These are phyloP conservation scores for Ctenoplectra terminalis DNA, from an alignment of 1,140 invertebrate species.

Conservation along the genomic window DNA sequence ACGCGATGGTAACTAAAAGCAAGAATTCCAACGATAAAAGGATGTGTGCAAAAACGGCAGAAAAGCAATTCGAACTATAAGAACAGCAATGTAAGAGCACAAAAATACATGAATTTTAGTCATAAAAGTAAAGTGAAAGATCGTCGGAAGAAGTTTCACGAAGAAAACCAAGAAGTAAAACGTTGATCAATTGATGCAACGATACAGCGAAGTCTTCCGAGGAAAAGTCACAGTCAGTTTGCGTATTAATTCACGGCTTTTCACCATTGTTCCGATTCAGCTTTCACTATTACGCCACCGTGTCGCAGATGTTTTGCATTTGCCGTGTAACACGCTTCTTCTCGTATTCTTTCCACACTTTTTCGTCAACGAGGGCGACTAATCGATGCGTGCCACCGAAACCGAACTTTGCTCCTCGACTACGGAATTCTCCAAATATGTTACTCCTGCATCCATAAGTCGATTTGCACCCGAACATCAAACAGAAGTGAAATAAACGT, in stretches of 20 bases:
- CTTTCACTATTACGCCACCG: slow-evolving; percentile 27
- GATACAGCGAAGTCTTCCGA: background rate
- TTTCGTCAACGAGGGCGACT: background rate
- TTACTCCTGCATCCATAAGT: no score
- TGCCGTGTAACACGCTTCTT: background rate
- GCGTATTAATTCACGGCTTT: slow-evolving; percentile 4
- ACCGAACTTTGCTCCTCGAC: background rate
- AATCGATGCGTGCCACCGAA: background rate
- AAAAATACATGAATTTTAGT: no score
- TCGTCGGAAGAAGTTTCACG: no score
- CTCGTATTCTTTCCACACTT: background rate
- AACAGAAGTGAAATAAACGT: background rate
- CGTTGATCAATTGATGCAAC: background rate
- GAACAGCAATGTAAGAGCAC: no score
- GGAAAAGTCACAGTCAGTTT: background rate
- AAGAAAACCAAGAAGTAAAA: no score
- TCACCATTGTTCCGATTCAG: slow-evolving; percentile 22
- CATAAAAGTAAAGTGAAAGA: no score
- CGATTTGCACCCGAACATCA: background rate
- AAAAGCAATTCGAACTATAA: no score
- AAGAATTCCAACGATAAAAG: no score
- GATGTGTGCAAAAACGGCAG: no score
- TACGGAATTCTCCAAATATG: background rate
- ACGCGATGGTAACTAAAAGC: background rate
- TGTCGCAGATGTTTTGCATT: background rate